These are phyloP conservation scores for Huso huso DNA, from an alignment of 2,797 vertebrate genomes.

Conservation along the genomic window DNA sequence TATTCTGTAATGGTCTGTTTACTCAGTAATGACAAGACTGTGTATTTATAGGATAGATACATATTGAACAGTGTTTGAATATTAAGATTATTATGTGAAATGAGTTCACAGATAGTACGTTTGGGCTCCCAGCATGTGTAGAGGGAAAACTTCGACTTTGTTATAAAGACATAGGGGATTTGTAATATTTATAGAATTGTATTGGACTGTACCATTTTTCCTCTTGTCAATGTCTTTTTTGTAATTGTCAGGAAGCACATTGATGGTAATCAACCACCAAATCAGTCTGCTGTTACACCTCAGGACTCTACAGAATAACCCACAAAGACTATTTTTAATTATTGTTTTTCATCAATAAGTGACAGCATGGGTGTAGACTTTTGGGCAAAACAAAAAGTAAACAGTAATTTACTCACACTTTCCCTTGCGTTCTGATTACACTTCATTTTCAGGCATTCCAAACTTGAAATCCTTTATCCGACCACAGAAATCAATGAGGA, in stretches of 20 bases:
- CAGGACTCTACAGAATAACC: slow-evolving; percentile 5
- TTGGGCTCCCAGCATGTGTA: slow-evolving; percentile 11
- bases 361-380: too few species aligned
- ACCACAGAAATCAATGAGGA: too few species aligned
- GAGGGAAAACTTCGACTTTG: slow-evolving; percentile 4
- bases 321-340: slow-evolving; percentile 7
- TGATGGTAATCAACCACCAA: not conserved
- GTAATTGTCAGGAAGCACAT: not conserved
- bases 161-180: slow-evolving; percentile 8
- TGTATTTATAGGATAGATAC: slow-evolving; percentile 4
- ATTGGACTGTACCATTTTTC: not conserved
- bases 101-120: slow-evolving; percentile 10
- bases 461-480: too few species aligned
- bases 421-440: too few species aligned
- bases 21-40: slow-evolving; percentile 6
- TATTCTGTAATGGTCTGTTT: slow-evolving; percentile 9
- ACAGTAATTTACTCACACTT: not conserved
- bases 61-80: slow-evolving; percentile 4
- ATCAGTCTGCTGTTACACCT: not conserved
- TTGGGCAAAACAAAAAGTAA: not conserved
- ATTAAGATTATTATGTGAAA: slow-evolving; percentile 8
- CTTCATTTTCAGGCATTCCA: too few species aligned
- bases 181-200: slow-evolving; percentile 5
- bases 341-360: not conserved
- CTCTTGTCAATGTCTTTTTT: slow-evolving; percentile 1